A percentile compares a stretch with the other conserved stretches of the same genome.
Conservation (phyloP, 2,797 vertebrate species). For the Phataginus tricuspis region DNA sequence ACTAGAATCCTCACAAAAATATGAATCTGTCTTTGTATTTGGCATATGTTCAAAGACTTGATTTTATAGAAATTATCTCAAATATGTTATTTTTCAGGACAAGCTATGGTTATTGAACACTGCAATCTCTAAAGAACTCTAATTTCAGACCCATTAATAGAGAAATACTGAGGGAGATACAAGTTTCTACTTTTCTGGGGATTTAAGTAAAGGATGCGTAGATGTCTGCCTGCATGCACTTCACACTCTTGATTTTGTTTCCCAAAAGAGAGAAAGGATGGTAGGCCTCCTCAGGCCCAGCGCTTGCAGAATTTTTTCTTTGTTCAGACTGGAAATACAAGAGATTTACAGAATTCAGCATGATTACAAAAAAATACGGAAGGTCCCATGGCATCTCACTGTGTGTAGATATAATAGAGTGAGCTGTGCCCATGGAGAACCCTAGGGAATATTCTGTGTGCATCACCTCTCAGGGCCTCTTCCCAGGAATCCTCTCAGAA, state of each 20-base stretch:
- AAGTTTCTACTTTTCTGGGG: not conserved
- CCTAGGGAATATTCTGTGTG: constrained; percentile 21
- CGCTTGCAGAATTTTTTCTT: not conserved
- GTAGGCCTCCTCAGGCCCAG: not conserved
- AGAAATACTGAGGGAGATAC: not conserved
- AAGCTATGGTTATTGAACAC: not conserved
- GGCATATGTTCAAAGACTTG: not conserved
- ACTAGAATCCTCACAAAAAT: not conserved
- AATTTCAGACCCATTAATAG: not conserved
- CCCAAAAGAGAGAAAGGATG: not conserved
- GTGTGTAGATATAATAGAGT: constrained; percentile 1
- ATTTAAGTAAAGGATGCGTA: not conserved
- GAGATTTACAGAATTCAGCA: not conserved
- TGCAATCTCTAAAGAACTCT: not conserved
- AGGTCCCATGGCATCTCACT: constrained; percentile 56
- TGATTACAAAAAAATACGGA: not conserved
- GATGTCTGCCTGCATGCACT: not conserved
- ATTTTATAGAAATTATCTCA: not conserved
- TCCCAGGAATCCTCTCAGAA: not conserved
- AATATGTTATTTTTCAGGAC: not conserved
- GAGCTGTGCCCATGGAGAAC: not conserved
- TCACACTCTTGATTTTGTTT: not conserved
- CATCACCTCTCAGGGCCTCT: not conserved
- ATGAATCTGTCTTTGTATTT: not conserved
- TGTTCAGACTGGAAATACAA: not conserved